A percentile compares a stretch with the other conserved stretches of the same genome.
Conservation (phyloP, 2,113 vertebrate species). For the Lophotis ruficrista region DNA sequence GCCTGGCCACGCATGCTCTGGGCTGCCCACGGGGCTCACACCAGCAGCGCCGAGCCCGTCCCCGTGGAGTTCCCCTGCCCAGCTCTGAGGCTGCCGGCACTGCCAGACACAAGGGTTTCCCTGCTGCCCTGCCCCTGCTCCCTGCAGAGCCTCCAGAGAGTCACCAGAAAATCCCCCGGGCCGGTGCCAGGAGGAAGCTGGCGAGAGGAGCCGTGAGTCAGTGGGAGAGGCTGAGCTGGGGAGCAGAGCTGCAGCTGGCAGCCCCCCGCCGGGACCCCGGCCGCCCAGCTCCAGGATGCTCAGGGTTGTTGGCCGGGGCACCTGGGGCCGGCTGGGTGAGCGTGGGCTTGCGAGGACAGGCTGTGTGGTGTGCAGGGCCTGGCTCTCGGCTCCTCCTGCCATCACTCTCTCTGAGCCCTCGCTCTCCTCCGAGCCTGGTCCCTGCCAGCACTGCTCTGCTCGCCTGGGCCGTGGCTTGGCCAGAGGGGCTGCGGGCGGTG, state of each 20-base stretch:
- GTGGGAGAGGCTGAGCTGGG: background rate
- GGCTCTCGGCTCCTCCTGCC: background rate
- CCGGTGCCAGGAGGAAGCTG: conserved; percentile 34
- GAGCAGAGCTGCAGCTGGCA: background rate
- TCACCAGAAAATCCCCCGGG: conserved; percentile 58
- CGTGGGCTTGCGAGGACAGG: fast-evolving
- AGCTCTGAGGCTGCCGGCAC: fast-evolving
- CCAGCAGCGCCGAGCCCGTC: background rate
- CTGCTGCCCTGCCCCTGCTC: background rate
- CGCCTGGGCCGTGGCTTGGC: background rate
- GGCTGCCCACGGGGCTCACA: background rate
- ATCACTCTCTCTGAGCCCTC: fast-evolving
- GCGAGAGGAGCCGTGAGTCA: background rate
- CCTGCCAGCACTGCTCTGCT: fast-evolving
- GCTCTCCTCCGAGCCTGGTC: fast-evolving
- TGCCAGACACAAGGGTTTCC: conserved; percentile 13
- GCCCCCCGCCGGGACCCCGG: background rate
- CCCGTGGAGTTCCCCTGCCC: background rate
- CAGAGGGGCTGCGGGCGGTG: background rate
- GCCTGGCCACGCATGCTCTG: fast-evolving
- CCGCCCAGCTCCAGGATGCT: background rate
- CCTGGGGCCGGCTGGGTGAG: fast-evolving
- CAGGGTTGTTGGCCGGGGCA: fast-evolving
- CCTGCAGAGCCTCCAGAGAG: conserved; percentile 12
- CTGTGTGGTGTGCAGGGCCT: fast-evolving